Conservation (phyloP, 2,113 vertebrate species). For the Nipponia nippon region DNA sequence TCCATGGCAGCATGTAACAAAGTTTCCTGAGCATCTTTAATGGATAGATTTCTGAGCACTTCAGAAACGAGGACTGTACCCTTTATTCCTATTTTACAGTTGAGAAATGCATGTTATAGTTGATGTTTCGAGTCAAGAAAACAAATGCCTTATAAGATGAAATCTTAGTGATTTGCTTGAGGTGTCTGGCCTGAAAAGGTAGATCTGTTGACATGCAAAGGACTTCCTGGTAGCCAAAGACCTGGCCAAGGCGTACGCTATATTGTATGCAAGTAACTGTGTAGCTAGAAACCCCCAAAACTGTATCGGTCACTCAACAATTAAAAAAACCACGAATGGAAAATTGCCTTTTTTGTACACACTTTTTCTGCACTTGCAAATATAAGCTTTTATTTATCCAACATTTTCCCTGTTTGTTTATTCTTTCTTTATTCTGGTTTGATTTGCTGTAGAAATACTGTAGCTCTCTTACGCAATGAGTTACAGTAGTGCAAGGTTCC, state of each 20-base stretch:
- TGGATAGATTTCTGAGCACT: not conserved
- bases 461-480: accelerated
- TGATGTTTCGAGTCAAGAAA: not conserved
- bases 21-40: not conserved
- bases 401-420: not conserved
- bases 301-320: not conserved
- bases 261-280: not conserved
- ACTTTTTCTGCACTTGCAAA: not conserved
- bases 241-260: not conserved
- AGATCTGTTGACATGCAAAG: not conserved
- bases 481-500: not conserved
- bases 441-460: not conserved
- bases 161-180: not conserved
- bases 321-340: not conserved
- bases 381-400: not conserved
- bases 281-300: accelerated
- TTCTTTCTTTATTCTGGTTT: not conserved
- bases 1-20: not conserved
- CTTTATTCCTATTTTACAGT: not conserved
- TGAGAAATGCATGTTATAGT: not conserved
- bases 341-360: not conserved
- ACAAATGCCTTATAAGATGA: not conserved
- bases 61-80: not conserved
- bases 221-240: not conserved
- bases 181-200: not conserved